Evolutionary conservation across 2,888 invertebrate genomes (phyloP).

Genomic region (Spilarctia lutea): DNA sequence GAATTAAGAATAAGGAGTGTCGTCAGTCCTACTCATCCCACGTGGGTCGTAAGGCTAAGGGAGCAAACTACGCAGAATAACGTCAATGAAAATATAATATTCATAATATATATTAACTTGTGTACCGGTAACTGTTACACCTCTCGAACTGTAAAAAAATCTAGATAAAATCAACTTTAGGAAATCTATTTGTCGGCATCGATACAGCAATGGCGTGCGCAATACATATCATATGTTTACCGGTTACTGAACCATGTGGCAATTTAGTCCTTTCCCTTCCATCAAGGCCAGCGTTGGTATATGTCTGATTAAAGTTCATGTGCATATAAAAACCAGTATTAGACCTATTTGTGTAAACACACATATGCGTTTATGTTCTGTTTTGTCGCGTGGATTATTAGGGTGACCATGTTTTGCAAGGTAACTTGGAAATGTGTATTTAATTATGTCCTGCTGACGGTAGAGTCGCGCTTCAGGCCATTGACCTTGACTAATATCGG

Average conservation of each 20-base stretch:
- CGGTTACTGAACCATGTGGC: slow-evolving; percentile 16
- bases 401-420: not conserved
- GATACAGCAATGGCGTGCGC: not conserved
- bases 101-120: no score
- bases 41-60: no score
- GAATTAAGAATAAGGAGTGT: no score
- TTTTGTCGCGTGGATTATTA: not conserved
- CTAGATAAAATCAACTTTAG: not conserved
- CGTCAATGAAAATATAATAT: no score
- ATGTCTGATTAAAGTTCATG: slow-evolving; percentile 39
- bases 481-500: no score
- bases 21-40: no score
- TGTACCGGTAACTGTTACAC: not conserved
- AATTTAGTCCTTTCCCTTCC: slow-evolving; percentile 39
- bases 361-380: not conserved
- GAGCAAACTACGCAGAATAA: no score
- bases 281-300: slow-evolving; percentile 34
- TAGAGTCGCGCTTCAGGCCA: no score
- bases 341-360: slow-evolving; percentile 19
- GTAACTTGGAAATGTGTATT: not conserved
- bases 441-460: no score
- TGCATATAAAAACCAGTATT: slow-evolving; percentile 40
- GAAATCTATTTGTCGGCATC: not conserved
- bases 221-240: slow-evolving; percentile 12
- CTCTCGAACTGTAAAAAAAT: not conserved